Base-by-base conservation (phyloP, 2,797 vertebrate species). In the Chaetodon trifasciatus region DNA sequence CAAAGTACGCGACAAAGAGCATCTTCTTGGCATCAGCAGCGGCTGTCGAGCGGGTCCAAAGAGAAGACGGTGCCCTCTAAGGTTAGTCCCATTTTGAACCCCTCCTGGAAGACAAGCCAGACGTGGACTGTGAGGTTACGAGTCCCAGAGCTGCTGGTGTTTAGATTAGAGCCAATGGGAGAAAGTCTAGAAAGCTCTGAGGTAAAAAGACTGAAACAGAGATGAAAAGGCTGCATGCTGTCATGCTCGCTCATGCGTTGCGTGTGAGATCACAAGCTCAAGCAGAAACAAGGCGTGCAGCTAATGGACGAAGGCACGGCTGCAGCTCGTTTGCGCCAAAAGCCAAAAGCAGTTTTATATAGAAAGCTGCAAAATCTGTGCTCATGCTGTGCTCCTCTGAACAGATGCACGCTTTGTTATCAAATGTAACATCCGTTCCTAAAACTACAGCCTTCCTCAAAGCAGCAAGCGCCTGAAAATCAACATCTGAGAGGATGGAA, bases 61-160 rank as follows among this genome's bases (percentile, higher is more conserved):
- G 97, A 97, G 95, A 99, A 99, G 52, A 98, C 97, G n/a, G 98
- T 96, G 92, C 97, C 98, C 97, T 99, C 98, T 75, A 99, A 93
- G 89, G 98, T 99, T 90, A 99, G 96, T 99, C 98, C 98, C 98
- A 99, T 99, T 98, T 98, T 99, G 98, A 99, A 99, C 98, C 98
- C 98, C 98, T 99, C 98, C 98, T 99, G 94, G 42, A 97, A 96
- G 78, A 91, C 72, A 96, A 90, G 50, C 78, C 81, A 81, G 40
- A 47, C 28, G 49, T 16, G 19, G 0, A 2, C 28, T 47, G 61
- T 46, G 57, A 66, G 63, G 39, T 19, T 2, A 62, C 74, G 52
- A 15, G 47, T 37, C 42, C 6, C 13, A 8, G 0, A 37, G 47
- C 7, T 40, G 40, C 5, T 23, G 3, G 57, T 24, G 55, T 44